Evolutionary conservation across 1,140 invertebrate species (phyloP).

Genomic region (Hylaeus anthracinus): DNA sequence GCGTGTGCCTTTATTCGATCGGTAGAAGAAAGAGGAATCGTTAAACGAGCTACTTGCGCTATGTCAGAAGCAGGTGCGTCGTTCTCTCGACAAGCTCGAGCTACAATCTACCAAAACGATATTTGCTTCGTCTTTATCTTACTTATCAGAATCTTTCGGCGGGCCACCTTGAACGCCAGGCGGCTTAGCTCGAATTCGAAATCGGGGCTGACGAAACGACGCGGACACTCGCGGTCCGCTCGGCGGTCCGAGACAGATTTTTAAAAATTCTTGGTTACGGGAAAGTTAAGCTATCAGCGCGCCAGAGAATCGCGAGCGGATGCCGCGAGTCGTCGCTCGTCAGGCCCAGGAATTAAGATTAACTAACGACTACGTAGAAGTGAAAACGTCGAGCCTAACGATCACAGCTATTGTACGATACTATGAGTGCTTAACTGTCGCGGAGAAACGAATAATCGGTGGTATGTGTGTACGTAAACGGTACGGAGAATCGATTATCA

Average conservation of each 20-base stretch:
- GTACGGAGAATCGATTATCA: slow-evolving; percentile 27
- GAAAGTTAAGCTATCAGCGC: not conserved
- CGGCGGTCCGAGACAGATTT: not conserved
- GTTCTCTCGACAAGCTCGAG: slow-evolving; percentile 40
- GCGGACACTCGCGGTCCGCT: not conserved
- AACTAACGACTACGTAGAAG: slow-evolving; percentile 51
- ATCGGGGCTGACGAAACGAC: not conserved
- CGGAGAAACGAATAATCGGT: slow-evolving; percentile 43
- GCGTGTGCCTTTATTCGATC: slow-evolving; percentile 17
- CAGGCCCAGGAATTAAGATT: slow-evolving; percentile 35
- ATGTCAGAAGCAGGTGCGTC: slow-evolving; percentile 37
- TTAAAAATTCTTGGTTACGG: too few species aligned
- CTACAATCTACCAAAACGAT: slow-evolving; percentile 42
- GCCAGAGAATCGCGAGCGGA: slow-evolving; percentile 11
- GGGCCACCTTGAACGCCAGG: not conserved
- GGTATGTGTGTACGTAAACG: slow-evolving; percentile 10
- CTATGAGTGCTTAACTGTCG: slow-evolving; percentile 58
- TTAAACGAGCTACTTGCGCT: slow-evolving; percentile 37
- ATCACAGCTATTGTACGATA: slow-evolving; percentile 75
- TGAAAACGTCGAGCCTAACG: slow-evolving; percentile 66
- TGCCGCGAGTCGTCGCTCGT: not conserved
- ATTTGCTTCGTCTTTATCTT: slow-evolving; percentile 58
- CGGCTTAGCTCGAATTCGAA: slow-evolving; percentile 40
- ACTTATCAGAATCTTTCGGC: slow-evolving; percentile 66
- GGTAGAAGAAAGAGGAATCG: slow-evolving; percentile 40